Evolutionary conservation across 2,797 vertebrate species (phyloP), one percentile per base, ranked within the genome.

Genomic region (Triplophysa yarkandensis): DNA sequence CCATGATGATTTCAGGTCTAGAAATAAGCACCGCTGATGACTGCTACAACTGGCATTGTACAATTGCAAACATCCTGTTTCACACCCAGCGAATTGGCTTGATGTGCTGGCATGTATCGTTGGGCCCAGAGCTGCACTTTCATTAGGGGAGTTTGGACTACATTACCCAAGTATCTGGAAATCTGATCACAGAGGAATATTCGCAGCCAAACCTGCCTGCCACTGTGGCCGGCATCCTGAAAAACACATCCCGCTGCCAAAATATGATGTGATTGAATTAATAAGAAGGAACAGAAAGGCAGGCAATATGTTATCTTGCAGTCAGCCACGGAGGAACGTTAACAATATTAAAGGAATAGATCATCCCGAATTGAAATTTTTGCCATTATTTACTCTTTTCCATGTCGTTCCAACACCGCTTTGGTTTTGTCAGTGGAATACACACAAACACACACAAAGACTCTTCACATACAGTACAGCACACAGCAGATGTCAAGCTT

Each of bases 41-140:
- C 79, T 76, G 83, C 83, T 80, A 84, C 83, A 86, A 89, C 86
- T 90, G 89, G 86, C 89, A 88, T 54, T n/a, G 55, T 82, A 83
- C 67, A 83, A 89, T 89, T 86, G 86, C 88, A 90, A 90, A 88
- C 88, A 88, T 78, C 86, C 75, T 58, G 85, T 86, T 89, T 89
- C 87, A 84, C 84, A 83, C 83, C 77, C 65, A 81, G 84, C 77
- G 84, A 77, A 78, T 87, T 90, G 87, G 89, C 87, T 85, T 71
- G 0, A 62, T 57, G 68, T 64, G 76, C 80, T 81, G 81, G 84
- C 83, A 86, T 84, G 57, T 66, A 60, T 81, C 85, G 80, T 77
- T 71, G 83, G 74, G 83, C 84, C 68, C 74, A 50, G 13, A 57
- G 77, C 76, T 81, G 85, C 65, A 74, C 83, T 82, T 80, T 77